Conservation (phyloP, 2,113 vertebrate species). For the Hypanus sabinus region DNA sequence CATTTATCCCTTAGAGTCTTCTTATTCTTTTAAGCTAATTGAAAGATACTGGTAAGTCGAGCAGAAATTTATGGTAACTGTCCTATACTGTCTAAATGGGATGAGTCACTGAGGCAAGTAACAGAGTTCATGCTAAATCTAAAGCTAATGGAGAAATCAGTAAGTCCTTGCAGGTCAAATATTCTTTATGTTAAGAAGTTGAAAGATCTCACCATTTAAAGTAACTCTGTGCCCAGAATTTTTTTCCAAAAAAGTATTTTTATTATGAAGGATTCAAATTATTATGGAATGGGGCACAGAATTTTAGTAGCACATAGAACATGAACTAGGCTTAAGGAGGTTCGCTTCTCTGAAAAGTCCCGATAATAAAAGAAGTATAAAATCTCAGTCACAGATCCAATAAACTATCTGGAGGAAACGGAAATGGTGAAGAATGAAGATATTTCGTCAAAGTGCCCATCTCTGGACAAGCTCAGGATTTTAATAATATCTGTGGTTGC, state of each 20-base stretch:
- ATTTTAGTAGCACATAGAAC: not conserved
- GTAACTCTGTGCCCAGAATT: not conserved
- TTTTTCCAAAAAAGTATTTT: not conserved
- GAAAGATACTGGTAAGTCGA: not conserved
- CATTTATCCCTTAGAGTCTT: not conserved
- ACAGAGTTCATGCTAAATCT: not conserved
- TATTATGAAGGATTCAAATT: not conserved
- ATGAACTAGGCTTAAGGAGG: too few species aligned
- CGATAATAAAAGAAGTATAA: not conserved
- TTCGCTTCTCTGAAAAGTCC: not conserved
- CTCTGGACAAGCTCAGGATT: not conserved
- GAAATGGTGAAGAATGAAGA: not conserved
- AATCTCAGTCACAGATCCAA: not conserved
- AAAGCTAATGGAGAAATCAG: not conserved
- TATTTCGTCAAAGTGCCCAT: not conserved
- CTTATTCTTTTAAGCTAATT: not conserved
- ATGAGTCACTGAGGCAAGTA: not conserved
- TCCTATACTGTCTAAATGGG: not conserved
- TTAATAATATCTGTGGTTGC: not conserved
- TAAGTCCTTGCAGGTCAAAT: not conserved
- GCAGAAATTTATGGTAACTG: not conserved
- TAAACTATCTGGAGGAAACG: not conserved
- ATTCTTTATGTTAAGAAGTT: not conserved
- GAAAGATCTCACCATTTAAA: not conserved
- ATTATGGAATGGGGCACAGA: not conserved